Percentiles rank a stretch among this genome's conserved stretches.
Evolutionary conservation across 2,113 vertebrate species (phyloP).

Genomic region (Tachuris rubrigastra): DNA sequence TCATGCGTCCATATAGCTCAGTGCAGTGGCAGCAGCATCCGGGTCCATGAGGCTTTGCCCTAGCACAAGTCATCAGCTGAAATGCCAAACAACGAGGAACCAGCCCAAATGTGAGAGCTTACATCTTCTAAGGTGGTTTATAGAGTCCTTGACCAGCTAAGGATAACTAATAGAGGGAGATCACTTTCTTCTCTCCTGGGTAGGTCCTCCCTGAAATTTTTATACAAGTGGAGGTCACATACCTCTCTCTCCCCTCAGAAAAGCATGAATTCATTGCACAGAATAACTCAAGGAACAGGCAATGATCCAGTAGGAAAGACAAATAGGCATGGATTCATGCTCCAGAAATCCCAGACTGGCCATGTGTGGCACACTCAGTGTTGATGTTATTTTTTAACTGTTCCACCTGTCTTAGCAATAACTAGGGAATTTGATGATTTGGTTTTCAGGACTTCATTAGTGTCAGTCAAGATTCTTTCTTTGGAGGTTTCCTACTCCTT

Average conservation of each 20-base stretch:
- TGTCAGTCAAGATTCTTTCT: background rate
- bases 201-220: background rate
- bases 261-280: background rate
- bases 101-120: accelerated
- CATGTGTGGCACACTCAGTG: background rate
- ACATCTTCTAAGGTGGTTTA: background rate
- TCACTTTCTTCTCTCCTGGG: background rate
- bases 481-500: background rate
- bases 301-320: background rate
- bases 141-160: background rate
- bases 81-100: background rate
- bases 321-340: background rate
- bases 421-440: background rate
- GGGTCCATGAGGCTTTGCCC: accelerated
- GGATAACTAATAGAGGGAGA: accelerated
- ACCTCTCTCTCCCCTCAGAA: background rate
- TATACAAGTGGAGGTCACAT: background rate
- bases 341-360: background rate
- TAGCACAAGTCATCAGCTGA: background rate
- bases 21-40: background rate
- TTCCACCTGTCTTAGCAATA: background rate
- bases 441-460: background rate
- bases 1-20: accelerated
- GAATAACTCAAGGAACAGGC: background rate
- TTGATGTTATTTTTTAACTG: background rate